Base-by-base conservation (phyloP, 2,888 invertebrate genomes). In the Tribolium freemani region DNA sequence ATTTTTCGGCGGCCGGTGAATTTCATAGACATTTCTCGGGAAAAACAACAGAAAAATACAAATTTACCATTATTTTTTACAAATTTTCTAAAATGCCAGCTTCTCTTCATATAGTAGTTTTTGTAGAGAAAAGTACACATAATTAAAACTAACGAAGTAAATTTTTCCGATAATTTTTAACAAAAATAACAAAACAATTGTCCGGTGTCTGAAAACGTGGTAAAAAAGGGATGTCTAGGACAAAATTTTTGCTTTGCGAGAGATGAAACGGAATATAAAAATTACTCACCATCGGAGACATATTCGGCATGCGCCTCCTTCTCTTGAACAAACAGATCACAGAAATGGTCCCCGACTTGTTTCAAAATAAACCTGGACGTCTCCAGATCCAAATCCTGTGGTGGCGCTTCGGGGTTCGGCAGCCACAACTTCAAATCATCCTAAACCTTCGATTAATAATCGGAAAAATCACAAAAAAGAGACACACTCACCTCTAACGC, bases 331-430 rank as follows among this genome's bases (percentile, higher is more conserved):
- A 97, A 91, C 82, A 98, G 90, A 88, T 96, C 94, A 89, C 97
- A 97, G 88, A 98, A 97, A 88, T 97, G 96, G 88, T 97, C 96
- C 73, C 97, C 97, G 30, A 97, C 94, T 88, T 94, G 94, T 77
- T 92, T 89, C 74, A 97, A 88, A 56, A 98, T 91, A 87, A 96
- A 96, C 84, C 94, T 93, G 75, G 96, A 95, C 87, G 95, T 96
- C 83, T 96, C 94, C 73, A 94, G 89, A 84, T 95, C 95, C 78
- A 97, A 88, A 80, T 93, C 93, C 13, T 90, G 87, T 50, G 93
- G 90, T 10, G 91, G 90, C 51, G 86, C 90, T 61, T 93, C 91
- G 9, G 91, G 89, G 69, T 93, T 92, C 21, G 96, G 96, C 82
- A 95, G 88, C 95, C 96, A 96, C 81, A 96, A 88, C 83, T 91